Evolutionary conservation across 2,113 vertebrate genomes (phyloP), one percentile per base, ranked within the genome.

Genomic region (Crotalus horridus): DNA sequence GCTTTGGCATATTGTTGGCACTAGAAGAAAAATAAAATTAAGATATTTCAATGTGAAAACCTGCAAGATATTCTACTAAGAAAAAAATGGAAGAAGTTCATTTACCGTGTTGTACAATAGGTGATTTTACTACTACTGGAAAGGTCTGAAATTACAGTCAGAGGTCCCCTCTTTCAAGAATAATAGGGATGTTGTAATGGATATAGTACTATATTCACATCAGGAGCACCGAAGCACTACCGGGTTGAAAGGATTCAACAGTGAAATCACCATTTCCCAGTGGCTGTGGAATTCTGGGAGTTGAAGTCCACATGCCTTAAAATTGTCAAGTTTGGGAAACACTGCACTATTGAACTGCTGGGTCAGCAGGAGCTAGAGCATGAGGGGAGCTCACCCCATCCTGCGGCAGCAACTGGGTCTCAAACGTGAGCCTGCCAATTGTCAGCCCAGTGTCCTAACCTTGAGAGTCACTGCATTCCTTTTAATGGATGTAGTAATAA

Each of bases 1-100:
- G 99, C 98, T 99, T 99, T 97, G 99, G 99, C 98, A 99, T 99
- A 95, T 97, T 99, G 98, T 98, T 98, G 98, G 98, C 98, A 98
- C 99, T 99, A 7, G 12, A 85, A 81, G 0, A 24, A 91, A 95
- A 94, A 93, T 48, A 6, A 87, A 81, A 92, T 93, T 93, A 48
- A 94, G 53, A 85, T 56, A 24, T 0, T 74, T 54, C 33, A 33
- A 89, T 55, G 3, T 64, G n/a, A 51, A 7, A 56, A 2, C 2
- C 24, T 29, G 26, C 6, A 53, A 61, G 46, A 89, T 88, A 11
- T 89, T 33, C 23, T 87, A 59, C 29, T 10, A 20, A 33, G 39
- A 81, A 54, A 61, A 74, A 51, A 17, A 8, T 4, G 51, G 24
- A 74, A 46, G 23, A 10, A 54, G 59, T 24, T 88, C 21, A 46